phyloP scores from a whole-genome alignment of 2,113 vertebrate genomes.

The Aleadryas rufinucha region DNA sequence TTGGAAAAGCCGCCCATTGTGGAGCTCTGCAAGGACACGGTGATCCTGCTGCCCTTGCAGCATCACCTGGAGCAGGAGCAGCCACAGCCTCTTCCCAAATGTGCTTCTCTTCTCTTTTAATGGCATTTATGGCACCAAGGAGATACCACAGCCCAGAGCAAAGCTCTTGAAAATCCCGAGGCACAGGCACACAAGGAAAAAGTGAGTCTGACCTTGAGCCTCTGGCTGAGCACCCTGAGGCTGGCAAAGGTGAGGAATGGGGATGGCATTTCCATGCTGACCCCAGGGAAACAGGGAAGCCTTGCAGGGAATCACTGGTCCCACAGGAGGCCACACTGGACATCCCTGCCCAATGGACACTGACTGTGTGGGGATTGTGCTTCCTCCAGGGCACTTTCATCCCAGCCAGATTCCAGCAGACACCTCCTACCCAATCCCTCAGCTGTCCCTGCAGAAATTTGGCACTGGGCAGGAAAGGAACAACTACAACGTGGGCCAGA shows the following conservation, averaged over 20 bases:
- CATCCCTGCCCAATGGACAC: accelerated
- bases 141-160: background rate
- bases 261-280: background rate
- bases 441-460: background rate
- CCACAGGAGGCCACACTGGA: background rate
- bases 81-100: background rate
- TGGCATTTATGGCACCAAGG: background rate
- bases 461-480: background rate
- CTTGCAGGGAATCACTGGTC: background rate
- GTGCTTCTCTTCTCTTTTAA: background rate
- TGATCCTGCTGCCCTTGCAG: background rate
- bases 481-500: background rate
- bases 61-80: background rate
- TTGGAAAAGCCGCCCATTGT: accelerated
- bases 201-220: background rate
- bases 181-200: background rate
- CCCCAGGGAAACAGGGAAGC: background rate
- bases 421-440: accelerated
- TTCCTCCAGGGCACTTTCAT: background rate
- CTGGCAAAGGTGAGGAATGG: background rate
- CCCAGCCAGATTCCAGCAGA: background rate
- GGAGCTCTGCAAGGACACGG: accelerated
- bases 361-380: background rate
- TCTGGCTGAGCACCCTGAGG: background rate
- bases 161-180: background rate